Evolutionary conservation across 2,888 invertebrate genomes (phyloP), one percentile per base, ranked within the genome.

Genomic region (Leucophenga montana): DNA sequence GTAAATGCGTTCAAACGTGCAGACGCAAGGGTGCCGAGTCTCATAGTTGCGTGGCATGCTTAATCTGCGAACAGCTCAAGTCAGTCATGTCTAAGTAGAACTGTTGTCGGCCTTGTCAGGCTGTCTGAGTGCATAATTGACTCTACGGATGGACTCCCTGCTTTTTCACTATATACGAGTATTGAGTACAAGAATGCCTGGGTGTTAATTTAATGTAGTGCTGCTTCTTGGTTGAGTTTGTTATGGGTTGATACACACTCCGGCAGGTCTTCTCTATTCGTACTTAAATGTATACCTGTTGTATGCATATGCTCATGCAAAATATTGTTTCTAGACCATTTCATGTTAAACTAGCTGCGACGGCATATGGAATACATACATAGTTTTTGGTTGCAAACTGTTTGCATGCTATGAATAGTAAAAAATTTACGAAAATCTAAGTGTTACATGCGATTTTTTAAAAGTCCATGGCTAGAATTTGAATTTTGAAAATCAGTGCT

Each of bases 81-180:
- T 39, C 33, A 44, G 33, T 20, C 44, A 62, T 62, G 62, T 62
- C 62, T 33, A 33, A 62, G 62, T 62, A 62, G 18, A 62, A 62
- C 62, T 62, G 62, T 33, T 33, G 33, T 62, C 46, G 48, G 48
- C n/a, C 62, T 46, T 62, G 27, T 46, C 62, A 62, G 33, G 20
- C 14, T 14, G 20, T 39, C 39, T 39, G 8, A 39, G 27, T 39
- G 39, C 8, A 11, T 39, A 11, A 39, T 39, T 39, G 39, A 39
- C 39, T 39, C n/a, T n/a, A n/a, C n/a, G n/a, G n/a, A n/a, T n/a
- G 39, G 11, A 39, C 39, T 39, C 39, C 39, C 39, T 39, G 8
- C 39, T 39, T 27, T 27, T 27, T 27, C 27, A 27, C 33, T 33
- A 8, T 8, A 8, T 33, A 33, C 8, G 8, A 33, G 33, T 33